These are phyloP conservation scores for Cantharis flavilabris DNA, from an alignment of 2,888 invertebrate species.

Conservation along the genomic window DNA sequence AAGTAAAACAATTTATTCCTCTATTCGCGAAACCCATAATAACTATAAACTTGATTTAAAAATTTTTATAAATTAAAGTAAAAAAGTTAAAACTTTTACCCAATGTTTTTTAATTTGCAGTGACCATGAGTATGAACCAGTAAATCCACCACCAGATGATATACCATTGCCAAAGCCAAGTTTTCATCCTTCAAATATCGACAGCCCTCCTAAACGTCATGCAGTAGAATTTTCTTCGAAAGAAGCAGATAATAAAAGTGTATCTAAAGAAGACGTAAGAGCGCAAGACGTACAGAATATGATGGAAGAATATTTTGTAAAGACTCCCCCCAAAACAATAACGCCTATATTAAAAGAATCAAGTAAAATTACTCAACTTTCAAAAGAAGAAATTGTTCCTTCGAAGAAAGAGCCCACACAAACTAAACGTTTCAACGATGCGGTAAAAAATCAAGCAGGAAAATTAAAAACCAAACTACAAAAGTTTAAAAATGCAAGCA, in stretches of 20 bases:
- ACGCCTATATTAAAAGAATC: not conserved
- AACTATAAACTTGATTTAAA: not conserved
- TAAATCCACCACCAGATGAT: constrained; percentile 70
- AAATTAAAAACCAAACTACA: constrained; percentile 66
- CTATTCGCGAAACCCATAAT: not conserved
- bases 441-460: constrained; percentile 70
- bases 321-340: not conserved
- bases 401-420: constrained; percentile 22
- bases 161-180: constrained; percentile 32
- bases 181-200: constrained; percentile 27
- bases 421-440: constrained; percentile 37
- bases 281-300: not conserved
- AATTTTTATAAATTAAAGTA: not conserved
- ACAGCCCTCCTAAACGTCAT: constrained; percentile 44
- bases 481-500: constrained; percentile 60
- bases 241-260: not conserved
- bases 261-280: not conserved
- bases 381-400: not conserved
- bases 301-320: not conserved
- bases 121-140: constrained; percentile 93
- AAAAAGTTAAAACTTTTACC: constrained; percentile 18
- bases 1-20: not conserved
- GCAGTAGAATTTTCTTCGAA: not conserved
- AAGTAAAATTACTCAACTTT: not conserved
- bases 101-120: constrained; percentile 59